Evolutionary conservation across 2,888 invertebrate genomes (phyloP), one percentile per base, ranked within the genome.

Genomic region (Iphiclides podalirius): DNA sequence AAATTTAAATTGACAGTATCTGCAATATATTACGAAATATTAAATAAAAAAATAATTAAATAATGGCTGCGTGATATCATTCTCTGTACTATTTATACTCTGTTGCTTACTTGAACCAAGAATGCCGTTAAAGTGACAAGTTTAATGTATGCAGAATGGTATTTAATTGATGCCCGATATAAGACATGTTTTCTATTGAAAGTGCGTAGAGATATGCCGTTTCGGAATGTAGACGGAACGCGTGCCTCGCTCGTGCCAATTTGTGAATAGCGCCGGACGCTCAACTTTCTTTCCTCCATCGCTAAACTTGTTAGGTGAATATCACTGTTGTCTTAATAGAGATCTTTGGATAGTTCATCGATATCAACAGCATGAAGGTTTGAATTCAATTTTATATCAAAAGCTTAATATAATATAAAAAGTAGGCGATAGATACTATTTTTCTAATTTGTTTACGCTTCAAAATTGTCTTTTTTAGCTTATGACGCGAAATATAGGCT

Each of bases 211-310:
- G 54, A 66, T 77, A 59, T 40, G 61, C 38, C 62, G 26, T 71
- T 77, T 48, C 52, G 50, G 34, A 48, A 54, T 55, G 59, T 48
- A 31, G 53, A 53, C 36, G 52, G 56, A 70, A 74, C 83, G 85
- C 83, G 85, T 85, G 86, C 75, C 79, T 73, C 77, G 84, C 85
- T 86, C 86, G 86, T 86, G 85, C 84, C 85, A 86, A 87, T 85
- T 86, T 86, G 87, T 84, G 84, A 81, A 82, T 81, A 84, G 79
- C 80, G 76, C 77, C 80, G 82, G 81, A 79, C 81, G 84, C 82
- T 79, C 65, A 75, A 82, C 85, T 86, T 86, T 86, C 84, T 86
- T 87, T 86, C 83, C 84, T 79, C 66, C 75, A 76, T 79, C 77
- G 82, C 80, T 84, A 75, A 79, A 84, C 83, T 82, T 79, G 84